Base-by-base conservation (phyloP, 2,797 vertebrate species). In the Neopelma chrysocephalum region DNA sequence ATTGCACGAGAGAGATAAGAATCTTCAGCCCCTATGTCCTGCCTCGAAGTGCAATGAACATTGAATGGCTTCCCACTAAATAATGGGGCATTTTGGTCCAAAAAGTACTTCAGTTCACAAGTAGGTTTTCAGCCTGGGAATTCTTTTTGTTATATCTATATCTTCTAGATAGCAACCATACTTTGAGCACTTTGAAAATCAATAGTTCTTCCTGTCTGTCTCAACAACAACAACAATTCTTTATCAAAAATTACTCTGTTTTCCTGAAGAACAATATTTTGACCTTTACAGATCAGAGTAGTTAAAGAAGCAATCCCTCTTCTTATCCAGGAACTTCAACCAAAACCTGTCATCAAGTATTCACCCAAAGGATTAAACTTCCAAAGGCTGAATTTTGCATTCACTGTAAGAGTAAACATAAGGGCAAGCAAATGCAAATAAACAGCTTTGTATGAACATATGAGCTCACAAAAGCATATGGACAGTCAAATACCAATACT, bases 311-410 rank as follows among this genome's bases (percentile, higher is more conserved):
- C 22, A 81, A 57, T 80, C 17, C 58, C 11, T 40, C 47, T 81
- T 54, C 32, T 93, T 71, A 40, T n/a, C 48, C 68, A 90, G 58
- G 38, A 80, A 36, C 9, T 38, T 93, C 22, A 84, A 5, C 82
- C 76, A 95, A 96, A 96, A 88, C 9, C n/a, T 77, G 70, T 42
- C 69, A 90, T 83, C 61, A 89, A 69, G 64, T 80, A 84, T 94
- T 94, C 43, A 23, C 21, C 62, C 84, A 81, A 89, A 50, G 53
- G 60, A 80, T 31, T 90, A 85, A 76, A 60, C 50, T 87, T 87
- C 34, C 43, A 84, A 87, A 83, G 26, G 20, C 0, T 86, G 69
- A 82, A 83, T 82, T 61, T 64, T 86, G 50, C 13, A 40, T 40
- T 75, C 58, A 80, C 18, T 61, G 14, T 26, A 80, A 54, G 19